A percentile compares a stretch with the other conserved stretches of the same genome.
phyloP scores from a whole-genome alignment of 2,113 vertebrate genomes.

The Ceyx cyanopectus region DNA sequence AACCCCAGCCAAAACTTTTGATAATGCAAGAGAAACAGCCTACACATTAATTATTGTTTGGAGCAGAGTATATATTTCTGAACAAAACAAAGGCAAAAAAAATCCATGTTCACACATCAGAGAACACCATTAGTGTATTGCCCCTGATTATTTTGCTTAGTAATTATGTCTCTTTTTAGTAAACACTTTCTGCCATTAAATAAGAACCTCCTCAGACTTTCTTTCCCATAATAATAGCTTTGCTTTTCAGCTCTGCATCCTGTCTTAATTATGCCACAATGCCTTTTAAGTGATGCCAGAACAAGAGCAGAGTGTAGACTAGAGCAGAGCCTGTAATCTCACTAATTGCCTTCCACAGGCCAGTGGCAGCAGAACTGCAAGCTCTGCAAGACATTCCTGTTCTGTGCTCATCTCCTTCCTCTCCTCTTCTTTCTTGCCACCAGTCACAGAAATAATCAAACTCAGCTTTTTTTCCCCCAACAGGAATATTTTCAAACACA shows the following conservation, averaged over 20 bases:
- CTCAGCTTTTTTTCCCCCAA: not conserved
- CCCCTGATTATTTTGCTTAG: not conserved
- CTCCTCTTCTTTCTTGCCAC: not conserved
- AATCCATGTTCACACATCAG: not conserved
- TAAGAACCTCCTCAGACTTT: not conserved
- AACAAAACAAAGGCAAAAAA: not conserved
- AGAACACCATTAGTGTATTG: not conserved
- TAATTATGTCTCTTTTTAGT: not conserved
- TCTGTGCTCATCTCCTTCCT: not conserved
- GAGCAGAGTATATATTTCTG: not conserved
- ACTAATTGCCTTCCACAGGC: slow-evolving; percentile 15
- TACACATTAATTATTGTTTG: not conserved
- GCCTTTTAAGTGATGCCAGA: not conserved
- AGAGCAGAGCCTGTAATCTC: not conserved
- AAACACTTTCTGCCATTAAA: not conserved
- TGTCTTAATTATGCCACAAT: not conserved
- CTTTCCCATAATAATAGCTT: not conserved
- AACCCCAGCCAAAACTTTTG: not conserved
- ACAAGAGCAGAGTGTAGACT: not conserved
- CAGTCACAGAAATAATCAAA: not conserved
- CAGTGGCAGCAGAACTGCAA: not conserved
- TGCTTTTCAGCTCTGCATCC: not conserved
- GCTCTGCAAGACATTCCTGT: not conserved
- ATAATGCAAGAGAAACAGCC: not conserved
- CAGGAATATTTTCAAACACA: not conserved